Evolutionary conservation across 2,113 vertebrate species (phyloP), one percentile per base, ranked within the genome.

Genomic region (Antennarius striatus): DNA sequence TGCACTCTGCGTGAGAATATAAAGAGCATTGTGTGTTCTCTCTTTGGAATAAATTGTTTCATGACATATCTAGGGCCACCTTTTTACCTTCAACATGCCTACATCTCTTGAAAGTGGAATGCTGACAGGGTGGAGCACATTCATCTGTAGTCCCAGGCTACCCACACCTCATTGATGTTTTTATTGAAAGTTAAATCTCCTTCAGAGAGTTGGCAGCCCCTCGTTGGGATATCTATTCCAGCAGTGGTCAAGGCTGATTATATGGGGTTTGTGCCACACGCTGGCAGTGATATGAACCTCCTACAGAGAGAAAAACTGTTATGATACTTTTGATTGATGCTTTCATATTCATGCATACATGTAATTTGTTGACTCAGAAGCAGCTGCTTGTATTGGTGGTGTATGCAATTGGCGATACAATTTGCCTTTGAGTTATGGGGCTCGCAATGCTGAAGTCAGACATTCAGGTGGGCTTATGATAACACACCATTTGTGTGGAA

Each of bases 11-110:
- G 85, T 89, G 83, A 82, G 85, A 88, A 87, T 86, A 90, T 91
- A 88, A 90, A 90, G 78, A 89, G 80, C 73, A 80, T 83, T 90
- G 88, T 91, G 86, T 88, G 83, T 84, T 90, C 81, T 86, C 83
- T 65, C 88, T 85, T 82, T 77, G 89, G 86, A 87, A 88, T 90
- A 77, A 85, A 88, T 82, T 80, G 86, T 88, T 91, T 87, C 82
- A 81, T 80, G 88, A 88, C 85, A 87, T 83, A 86, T 84, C 82
- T 81, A 51, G 63, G 81, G 84, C 80, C 86, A 85, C 88, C 78
- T 79, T 85, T 87, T 80, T 84, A 81, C 72, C 86, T 75, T 74
- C 71, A 73, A 82, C 76, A 57, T 62, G 83, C 59, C 67, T 78
- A 77, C 62, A 53, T 80, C 64, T 77, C 49, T 59, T 83, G 77